Conservation (phyloP, 2,797 vertebrate species). For the Arrhamphus sclerolepis region DNA sequence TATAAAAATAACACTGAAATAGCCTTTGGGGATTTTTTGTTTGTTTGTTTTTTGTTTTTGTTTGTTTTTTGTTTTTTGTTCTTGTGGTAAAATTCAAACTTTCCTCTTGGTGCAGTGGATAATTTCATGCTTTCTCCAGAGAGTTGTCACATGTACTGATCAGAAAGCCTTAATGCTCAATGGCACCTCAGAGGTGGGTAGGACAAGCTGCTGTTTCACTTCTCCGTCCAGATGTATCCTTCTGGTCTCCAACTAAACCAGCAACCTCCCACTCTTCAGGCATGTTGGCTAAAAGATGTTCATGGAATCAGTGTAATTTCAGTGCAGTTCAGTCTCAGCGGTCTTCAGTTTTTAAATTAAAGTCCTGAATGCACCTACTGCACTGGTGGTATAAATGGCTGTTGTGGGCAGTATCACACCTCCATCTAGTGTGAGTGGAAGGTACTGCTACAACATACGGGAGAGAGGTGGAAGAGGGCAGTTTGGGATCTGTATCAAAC, state of each 20-base stretch:
- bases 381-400: slow-evolving; percentile 22
- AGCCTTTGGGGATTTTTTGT: background rate
- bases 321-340: slow-evolving; percentile 35
- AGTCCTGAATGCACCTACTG: slow-evolving; percentile 26
- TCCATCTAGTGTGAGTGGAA: slow-evolving; percentile 74
- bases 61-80: no score
- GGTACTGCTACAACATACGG: slow-evolving; percentile 23
- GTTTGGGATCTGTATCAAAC: background rate
- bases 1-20: background rate
- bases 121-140: slow-evolving; percentile 6
- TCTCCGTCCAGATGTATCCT: slow-evolving; percentile 2
- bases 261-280: background rate
- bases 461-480: background rate
- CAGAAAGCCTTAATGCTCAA: no score
- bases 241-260: background rate
- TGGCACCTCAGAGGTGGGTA: no score
- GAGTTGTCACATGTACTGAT: background rate
- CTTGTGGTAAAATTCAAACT: background rate
- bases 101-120: background rate
- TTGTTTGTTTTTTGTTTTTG: no score
- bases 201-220: slow-evolving; percentile 1
- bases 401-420: slow-evolving; percentile 62
- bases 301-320: slow-evolving; percentile 34
- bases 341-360: slow-evolving; percentile 41
- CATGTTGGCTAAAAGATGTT: background rate